These are phyloP conservation scores for Crenichthys baileyi DNA, from an alignment of 2,797 vertebrate genomes.

Conservation along the genomic window DNA sequence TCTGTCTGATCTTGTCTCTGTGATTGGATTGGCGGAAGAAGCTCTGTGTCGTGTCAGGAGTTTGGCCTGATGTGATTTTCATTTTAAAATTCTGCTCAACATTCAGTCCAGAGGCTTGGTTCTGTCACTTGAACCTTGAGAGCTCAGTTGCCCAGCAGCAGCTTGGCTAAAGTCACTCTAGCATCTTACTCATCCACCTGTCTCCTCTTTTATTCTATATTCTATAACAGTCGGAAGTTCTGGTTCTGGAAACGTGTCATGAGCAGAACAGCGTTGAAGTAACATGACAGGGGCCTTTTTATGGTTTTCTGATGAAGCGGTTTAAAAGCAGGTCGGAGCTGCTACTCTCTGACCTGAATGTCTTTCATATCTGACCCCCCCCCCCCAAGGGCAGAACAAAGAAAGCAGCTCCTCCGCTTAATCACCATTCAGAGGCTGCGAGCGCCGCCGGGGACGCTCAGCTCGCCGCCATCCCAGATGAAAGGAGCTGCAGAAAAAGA, in stretches of 20 bases:
- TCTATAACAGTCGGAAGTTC: background rate
- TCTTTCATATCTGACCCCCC: conserved; percentile 89
- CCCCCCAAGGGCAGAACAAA: conserved; percentile 94
- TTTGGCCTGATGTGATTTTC: background rate
- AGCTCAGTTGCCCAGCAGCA: background rate
- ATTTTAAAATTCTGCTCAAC: background rate
- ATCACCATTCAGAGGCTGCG: conserved; percentile 97
- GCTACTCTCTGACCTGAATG: conserved; percentile 95
- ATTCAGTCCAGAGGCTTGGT: background rate
- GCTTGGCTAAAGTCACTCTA: background rate
- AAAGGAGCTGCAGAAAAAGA: conserved; percentile 79
- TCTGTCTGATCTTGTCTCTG: background rate
- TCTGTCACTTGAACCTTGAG: background rate
- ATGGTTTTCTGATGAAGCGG: conserved; percentile 65
- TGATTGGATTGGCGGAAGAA: background rate
- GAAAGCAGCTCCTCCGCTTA: conserved; percentile 93
- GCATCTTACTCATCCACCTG: background rate
- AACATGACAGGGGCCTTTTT: background rate
- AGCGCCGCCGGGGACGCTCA: conserved; percentile 90
- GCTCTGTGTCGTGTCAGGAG: background rate
- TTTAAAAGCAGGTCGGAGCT: conserved; percentile 61
- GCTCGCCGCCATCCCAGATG: conserved; percentile 84
- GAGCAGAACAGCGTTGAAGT: background rate
- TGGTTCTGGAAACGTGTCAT: background rate
- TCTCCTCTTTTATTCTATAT: background rate